phyloP scores from a whole-genome alignment of 2,888 invertebrate genomes.

The Nomada hirtipes region DNA sequence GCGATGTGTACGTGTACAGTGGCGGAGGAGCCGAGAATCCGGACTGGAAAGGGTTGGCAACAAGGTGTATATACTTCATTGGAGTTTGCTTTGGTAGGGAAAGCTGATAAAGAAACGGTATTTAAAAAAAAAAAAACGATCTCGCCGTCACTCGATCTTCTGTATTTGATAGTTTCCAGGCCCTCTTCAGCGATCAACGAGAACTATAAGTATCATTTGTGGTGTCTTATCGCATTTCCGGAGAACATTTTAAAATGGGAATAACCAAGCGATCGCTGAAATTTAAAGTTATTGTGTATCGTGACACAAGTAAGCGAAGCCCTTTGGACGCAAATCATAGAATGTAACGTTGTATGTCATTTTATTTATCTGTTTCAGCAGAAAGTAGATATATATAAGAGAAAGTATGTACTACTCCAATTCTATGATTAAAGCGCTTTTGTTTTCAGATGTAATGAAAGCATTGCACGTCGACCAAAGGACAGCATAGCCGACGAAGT shows the following conservation, averaged over 20 bases:
- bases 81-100: neutral
- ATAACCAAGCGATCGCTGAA: neutral
- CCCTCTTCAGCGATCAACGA: neutral
- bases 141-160: neutral
- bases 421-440: neutral
- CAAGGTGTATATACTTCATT: slow-evolving; percentile 15
- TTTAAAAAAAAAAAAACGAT: neutral
- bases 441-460: too few species aligned
- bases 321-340: neutral
- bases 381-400: neutral
- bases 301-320: neutral
- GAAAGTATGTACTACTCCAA: neutral
- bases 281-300: neutral
- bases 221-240: neutral
- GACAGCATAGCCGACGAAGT: too few species aligned
- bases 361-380: neutral
- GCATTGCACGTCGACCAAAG: too few species aligned
- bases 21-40: neutral
- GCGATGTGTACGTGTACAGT: neutral
- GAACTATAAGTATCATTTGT: neutral
- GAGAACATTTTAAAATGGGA: neutral
- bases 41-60: neutral
- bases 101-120: slow-evolving; percentile 15
- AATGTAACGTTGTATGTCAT: too few species aligned
- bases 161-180: neutral